These are phyloP conservation scores for Desmophyllum pertusum DNA, from an alignment of 92 coral and sea anemone species.

Conservation along the genomic window DNA sequence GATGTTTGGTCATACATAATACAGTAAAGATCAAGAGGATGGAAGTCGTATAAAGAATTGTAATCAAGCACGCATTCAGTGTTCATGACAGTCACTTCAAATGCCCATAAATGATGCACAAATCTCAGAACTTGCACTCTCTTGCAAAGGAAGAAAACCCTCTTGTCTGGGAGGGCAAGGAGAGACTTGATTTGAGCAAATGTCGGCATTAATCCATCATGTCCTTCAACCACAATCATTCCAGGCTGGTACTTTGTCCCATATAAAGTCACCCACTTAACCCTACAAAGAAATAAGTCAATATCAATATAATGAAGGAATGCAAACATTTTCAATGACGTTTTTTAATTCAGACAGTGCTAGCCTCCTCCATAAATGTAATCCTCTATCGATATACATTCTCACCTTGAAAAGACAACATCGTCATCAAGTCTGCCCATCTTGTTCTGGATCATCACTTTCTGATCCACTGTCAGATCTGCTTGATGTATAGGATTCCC, in stretches of 20 bases:
- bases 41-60: constrained; percentile 2
- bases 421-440: too few relatives aligned
- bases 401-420: too few relatives aligned
- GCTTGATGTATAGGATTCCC: too few relatives aligned
- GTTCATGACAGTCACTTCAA: constrained; percentile 18
- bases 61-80: constrained; percentile 1
- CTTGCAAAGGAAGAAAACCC: neutral
- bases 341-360: too few relatives aligned
- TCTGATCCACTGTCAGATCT: too few relatives aligned
- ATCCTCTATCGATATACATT: too few relatives aligned
- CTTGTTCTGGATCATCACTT: too few relatives aligned
- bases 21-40: constrained; percentile 12
- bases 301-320: too few relatives aligned
- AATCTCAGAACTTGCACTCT: constrained; percentile 1
- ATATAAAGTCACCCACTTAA: too few relatives aligned
- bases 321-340: too few relatives aligned
- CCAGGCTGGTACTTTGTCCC: neutral
- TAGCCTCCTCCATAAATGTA: too few relatives aligned
- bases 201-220: constrained; percentile 10
- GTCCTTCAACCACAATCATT: neutral
- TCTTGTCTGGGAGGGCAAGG: constrained; percentile 3
- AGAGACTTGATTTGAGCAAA: neutral
- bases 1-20: constrained; percentile 1
- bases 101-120: constrained; percentile 14
- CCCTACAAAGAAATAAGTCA: too few relatives aligned